Conservation (phyloP, 2,113 vertebrate genomes). For the Bothrops jararaca region DNA sequence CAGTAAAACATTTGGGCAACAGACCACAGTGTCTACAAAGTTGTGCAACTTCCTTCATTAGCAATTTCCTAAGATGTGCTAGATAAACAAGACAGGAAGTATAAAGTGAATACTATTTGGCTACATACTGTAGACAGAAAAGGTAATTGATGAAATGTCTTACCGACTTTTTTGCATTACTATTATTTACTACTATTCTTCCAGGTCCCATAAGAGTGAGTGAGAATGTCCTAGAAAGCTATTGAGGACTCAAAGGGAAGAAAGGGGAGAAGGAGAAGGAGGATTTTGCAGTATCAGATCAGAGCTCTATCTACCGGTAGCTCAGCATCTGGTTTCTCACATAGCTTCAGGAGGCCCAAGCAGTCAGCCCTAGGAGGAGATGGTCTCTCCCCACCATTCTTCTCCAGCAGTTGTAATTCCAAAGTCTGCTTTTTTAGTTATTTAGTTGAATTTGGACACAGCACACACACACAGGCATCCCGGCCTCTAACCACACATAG, state of each 20-base stretch:
- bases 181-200: not conserved
- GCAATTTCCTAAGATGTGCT: slow-evolving; percentile 1
- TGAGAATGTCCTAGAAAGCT: not conserved
- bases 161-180: not conserved
- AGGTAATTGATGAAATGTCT: not conserved
- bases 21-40: not conserved
- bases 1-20: not conserved
- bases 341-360: not conserved
- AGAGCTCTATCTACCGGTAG: not conserved
- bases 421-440: not conserved
- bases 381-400: not conserved
- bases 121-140: not conserved
- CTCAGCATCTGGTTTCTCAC: not conserved
- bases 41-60: slow-evolving; percentile 12
- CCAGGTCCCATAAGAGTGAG: not conserved
- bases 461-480: not conserved
- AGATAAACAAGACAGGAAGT: not conserved
- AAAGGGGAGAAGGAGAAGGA: not conserved
- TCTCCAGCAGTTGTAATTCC: not conserved
- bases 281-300: not conserved
- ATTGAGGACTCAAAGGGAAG: not conserved
- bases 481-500: not conserved
- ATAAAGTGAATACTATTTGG: not conserved
- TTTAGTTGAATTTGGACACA: not conserved
- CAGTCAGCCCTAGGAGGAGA: not conserved